Base-by-base conservation (phyloP, 2,113 vertebrate species). In the Papio anubis region DNA sequence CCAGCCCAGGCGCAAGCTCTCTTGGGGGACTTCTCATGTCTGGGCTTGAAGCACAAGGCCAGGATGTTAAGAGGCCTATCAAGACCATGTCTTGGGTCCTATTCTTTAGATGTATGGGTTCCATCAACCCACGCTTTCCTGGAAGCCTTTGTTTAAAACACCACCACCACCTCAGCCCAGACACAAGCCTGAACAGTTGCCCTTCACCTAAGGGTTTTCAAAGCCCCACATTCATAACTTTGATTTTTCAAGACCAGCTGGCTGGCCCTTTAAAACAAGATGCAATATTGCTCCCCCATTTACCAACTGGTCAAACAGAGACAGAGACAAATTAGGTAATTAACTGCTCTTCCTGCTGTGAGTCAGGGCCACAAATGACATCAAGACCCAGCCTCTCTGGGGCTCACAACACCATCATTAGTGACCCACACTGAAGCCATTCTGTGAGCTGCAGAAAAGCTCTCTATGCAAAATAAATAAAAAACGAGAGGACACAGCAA, bases 261-360 rank as follows among this genome's bases (percentile, higher is more conserved):
- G 16, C 50, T 73, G 18, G 43, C 55, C 57, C 80, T 96, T 97
- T 79, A 90, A 90, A 80, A 25, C n/a, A 50, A 93, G 66, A 52
- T 5, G 12, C 48, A 78, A 6, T 27, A n/a, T 23, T 68, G 48
- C 59, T 35, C n/a, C 61, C 35, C 40, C 59, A 75, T 64, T 91
- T 83, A 68, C 75, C 90, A 96, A 78, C 86, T 64, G 66, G 72
- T 80, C 87, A 93, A 96, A 88, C 70, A 59, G 75, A 82, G 90
- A 93, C 73, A 80, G 76, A 95, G 92, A 80, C 40, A 75, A 82
- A 97, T 87, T 59, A 78, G 52, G 87, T 70, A 55, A 82, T 93
- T 92, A 86, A 38, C 87, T 61, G 73, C 5, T 43, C 72, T 94
- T 93, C 43, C 30, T 73, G 52, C 59, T n/a, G 23, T 32, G 52